A percentile compares a stretch with the other conserved stretches of the same genome.
These are phyloP conservation scores for Halcyon malimbica DNA, from an alignment of 2,113 vertebrate genomes.

Conservation along the genomic window DNA sequence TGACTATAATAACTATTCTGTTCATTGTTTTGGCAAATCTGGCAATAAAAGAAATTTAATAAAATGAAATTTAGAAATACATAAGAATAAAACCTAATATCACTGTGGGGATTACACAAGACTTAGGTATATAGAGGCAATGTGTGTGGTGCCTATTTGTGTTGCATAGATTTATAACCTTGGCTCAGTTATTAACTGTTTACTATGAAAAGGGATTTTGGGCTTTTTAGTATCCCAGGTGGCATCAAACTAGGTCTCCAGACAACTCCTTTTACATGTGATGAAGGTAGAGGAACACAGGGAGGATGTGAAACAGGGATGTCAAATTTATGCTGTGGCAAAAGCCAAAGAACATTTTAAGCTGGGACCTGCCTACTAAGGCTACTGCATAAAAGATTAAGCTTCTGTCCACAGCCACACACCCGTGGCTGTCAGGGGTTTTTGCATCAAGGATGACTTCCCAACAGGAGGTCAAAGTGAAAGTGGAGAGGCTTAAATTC, in stretches of 20 bases:
- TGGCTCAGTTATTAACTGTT: neutral
- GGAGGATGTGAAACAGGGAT: rapidly evolving
- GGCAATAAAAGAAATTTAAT: neutral
- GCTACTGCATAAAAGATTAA: neutral
- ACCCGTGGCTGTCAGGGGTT: neutral
- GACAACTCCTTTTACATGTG: neutral
- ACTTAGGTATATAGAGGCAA: neutral
- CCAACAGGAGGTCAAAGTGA: neutral
- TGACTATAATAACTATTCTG: neutral
- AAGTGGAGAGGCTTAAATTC: neutral
- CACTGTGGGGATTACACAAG: neutral
- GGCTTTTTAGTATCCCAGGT: neutral
- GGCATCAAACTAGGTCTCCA: neutral
- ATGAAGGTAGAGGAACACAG: neutral
- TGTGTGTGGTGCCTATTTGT: neutral
- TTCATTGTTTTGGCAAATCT: neutral
- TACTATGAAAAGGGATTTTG: neutral
- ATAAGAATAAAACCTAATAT: neutral
- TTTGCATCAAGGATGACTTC: neutral
- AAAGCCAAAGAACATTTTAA: neutral
- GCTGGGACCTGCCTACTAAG: neutral
- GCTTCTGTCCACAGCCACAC: neutral
- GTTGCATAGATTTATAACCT: neutral
- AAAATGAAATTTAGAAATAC: neutral
- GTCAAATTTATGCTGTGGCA: neutral